Base-by-base conservation (phyloP, 2,113 vertebrate genomes). In the Glareola pratincola region DNA sequence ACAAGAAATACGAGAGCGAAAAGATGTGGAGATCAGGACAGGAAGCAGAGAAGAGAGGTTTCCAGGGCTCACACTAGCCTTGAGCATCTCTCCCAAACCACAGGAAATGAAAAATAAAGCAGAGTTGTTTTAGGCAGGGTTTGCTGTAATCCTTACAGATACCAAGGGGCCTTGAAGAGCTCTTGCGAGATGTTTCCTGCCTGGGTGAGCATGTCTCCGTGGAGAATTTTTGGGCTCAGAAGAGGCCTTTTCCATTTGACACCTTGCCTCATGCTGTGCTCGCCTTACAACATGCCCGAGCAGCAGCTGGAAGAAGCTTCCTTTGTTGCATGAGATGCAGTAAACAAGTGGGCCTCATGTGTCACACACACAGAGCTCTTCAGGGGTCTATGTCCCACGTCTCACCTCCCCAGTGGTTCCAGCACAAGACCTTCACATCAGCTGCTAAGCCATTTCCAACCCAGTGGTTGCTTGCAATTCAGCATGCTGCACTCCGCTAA, bases 131-230 rank as follows among this genome's bases (percentile, higher is more conserved):
- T 34, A 34, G 37, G 20, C 20, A 37, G 12, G 23, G 39, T 39
- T 53, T 83, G 45, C 53, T 34, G 30, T 32, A 62, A 22, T 56
- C 64, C n/a, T 71, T 62, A n/a, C 41, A 26, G n/a, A 50, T 14
- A 39, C 19, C 56, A 63, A 43, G 24, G 24, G 21, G 48, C 53
- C 22, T 23, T 29, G 22, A 50, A 57, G 66, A 63, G 26, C 26
- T 34, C 50, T 27, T 21, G 9, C 13, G 34, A 59, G 45, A n/a
- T 24, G 14, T 4, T 4, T 51, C 45, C 14, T 41, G 30, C 34
- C 56, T 16, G 23, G 29, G 10, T 51, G 12, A 39, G 13, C 0
- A 0, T 13, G 21, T 50, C 20, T 37, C 26, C 18, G 3, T 2
- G 9, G 72, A 30, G 57, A 41, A 53, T 30, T 60, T 56, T 29